Percentiles rank a stretch among this genome's conserved stretches.
Evolutionary conservation across 2,888 invertebrate species (phyloP).

Genomic region (Dendrolimus houi): DNA sequence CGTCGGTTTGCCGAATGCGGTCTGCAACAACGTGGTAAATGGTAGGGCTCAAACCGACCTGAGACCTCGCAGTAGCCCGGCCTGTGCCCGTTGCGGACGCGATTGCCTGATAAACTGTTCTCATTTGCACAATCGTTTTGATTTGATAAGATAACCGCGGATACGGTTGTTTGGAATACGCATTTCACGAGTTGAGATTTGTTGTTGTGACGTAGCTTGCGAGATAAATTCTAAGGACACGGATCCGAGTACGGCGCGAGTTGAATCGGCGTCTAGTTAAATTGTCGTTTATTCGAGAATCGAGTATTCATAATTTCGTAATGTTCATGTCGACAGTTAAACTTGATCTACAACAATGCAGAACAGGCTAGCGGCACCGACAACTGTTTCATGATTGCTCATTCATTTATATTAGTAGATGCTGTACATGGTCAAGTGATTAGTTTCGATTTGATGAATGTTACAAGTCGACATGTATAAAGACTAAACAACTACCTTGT

Average conservation of each 20-base stretch:
- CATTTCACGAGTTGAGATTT: conserved; percentile 63
- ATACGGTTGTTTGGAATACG: conserved; percentile 47
- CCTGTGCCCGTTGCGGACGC: conserved; percentile 29
- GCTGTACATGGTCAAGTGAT: conserved; percentile 16
- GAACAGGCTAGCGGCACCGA: conserved; percentile 14
- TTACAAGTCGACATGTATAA: too few species aligned
- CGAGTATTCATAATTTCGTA: conserved; percentile 22
- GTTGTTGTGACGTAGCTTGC: conserved; percentile 44
- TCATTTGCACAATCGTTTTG: conserved; percentile 63
- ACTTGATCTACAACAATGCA: conserved; percentile 21
- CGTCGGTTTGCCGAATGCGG: conserved; percentile 59
- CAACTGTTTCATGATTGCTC: conserved; percentile 26
- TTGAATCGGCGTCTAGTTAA: conserved; percentile 1
- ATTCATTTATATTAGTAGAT: conserved; percentile 26
- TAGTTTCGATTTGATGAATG: conserved; percentile 1
- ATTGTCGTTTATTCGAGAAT: conserved; percentile 4
- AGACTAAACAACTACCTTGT: too few species aligned
- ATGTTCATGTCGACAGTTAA: conserved; percentile 17
- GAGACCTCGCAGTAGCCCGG: conserved; percentile 48
- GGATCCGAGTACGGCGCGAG: conserved; percentile 15
- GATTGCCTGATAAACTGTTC: conserved; percentile 52
- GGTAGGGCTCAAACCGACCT: conserved; percentile 37
- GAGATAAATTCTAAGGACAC: conserved; percentile 33
- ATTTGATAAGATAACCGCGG: conserved; percentile 57
- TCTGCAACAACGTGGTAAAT: conserved; percentile 48